A percentile compares a stretch with the other conserved stretches of the same genome.
Evolutionary conservation across 2,113 vertebrate genomes (phyloP).

Genomic region (Cyrtonyx montezumae): DNA sequence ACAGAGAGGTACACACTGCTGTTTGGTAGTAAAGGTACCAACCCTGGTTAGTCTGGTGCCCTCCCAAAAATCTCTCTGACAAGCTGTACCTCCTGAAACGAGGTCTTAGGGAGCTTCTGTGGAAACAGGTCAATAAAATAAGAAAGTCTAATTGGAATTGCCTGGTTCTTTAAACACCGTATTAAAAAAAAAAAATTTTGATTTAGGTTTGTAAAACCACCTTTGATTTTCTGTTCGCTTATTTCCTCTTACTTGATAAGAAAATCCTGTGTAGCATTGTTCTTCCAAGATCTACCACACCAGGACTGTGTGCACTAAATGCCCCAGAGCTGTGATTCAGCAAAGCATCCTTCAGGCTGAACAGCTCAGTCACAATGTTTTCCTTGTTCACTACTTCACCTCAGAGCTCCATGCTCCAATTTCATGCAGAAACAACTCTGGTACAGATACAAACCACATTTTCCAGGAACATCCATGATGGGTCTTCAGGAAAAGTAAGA

Average conservation of each 20-base stretch:
- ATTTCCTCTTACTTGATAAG: neutral
- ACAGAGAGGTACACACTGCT: neutral
- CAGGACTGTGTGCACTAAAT: neutral
- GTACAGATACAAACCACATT: neutral
- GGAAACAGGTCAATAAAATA: neutral
- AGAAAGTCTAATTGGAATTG: neutral
- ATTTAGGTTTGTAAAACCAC: neutral
- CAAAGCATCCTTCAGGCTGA: neutral
- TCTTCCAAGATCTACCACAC: neutral
- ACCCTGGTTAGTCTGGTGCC: neutral
- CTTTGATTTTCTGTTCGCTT: neutral
- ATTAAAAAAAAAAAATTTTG: neutral
- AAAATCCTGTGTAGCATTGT: neutral
- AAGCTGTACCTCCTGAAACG: neutral
- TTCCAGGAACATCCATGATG: neutral
- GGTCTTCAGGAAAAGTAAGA: neutral
- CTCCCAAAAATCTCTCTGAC: neutral
- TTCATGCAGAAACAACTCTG: neutral
- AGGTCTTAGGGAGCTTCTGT: too few species aligned
- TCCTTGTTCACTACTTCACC: neutral
- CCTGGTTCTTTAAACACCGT: neutral
- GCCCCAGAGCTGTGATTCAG: neutral
- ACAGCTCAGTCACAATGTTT: neutral
- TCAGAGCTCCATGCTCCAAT: neutral
- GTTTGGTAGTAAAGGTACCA: neutral